phyloP scores from a whole-genome alignment of 1,140 invertebrate genomes.

The Armadillidium nasatum region DNA sequence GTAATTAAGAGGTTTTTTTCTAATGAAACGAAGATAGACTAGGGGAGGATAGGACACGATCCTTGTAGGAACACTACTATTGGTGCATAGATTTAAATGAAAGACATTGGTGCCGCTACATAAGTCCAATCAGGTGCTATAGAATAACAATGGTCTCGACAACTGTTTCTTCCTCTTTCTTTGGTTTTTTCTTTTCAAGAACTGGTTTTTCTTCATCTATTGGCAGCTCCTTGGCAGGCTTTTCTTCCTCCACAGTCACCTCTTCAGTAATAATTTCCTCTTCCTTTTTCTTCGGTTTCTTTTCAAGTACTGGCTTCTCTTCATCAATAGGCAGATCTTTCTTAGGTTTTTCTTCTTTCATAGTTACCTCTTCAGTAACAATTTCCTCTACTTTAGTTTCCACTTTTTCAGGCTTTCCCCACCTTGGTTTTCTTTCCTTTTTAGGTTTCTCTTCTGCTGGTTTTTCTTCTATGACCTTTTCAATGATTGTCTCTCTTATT shows the following conservation, averaged over 20 bases:
- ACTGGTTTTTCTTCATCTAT: too few species aligned
- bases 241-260: not conserved
- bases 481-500: not conserved
- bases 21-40: too few species aligned
- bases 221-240: too few species aligned
- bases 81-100: too few species aligned
- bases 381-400: not conserved
- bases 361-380: not conserved
- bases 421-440: not conserved
- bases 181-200: too few species aligned
- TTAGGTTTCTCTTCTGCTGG: not conserved
- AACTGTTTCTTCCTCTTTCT: too few species aligned
- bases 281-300: not conserved
- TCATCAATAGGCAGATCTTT: not conserved
- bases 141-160: too few species aligned
- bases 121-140: too few species aligned
- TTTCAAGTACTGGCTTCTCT: not conserved
- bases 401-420: slow-evolving; percentile 11
- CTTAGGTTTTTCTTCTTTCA: not conserved
- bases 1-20: too few species aligned
- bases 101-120: too few species aligned
- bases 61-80: too few species aligned
- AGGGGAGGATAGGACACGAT: too few species aligned
- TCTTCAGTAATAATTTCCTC: not conserved
- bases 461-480: not conserved